Base-by-base conservation (phyloP, 2,797 vertebrate species). In the Sebastes taczanowskii region DNA sequence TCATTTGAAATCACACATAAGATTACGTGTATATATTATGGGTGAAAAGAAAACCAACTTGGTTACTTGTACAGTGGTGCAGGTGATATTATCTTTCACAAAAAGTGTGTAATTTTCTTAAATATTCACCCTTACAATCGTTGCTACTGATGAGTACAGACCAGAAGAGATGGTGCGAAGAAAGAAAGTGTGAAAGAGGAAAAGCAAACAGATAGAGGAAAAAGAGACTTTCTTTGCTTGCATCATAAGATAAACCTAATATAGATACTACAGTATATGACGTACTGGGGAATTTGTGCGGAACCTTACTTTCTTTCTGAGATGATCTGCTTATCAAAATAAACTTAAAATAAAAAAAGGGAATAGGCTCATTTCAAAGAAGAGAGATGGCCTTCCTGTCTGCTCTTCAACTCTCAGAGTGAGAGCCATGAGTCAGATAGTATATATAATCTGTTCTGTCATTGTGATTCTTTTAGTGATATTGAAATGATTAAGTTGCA, bases 131-230 rank as follows among this genome's bases (percentile, higher is more conserved):
- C 2, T 30, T 10, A n/a, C 8, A 13, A 7, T 18, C 1, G 3
- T n/a, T n/a, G 6, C 11, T 29, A 16, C 20, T 56, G 25, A 22
- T 67, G 7, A 20, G 20, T 25, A 35, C 2, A 66, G n/a, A 66
- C 9, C 7, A 29, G 35, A 5, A 68, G 6, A 58, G n/a, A 42
- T 62, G 11, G 7, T 25, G 22, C 3, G 5, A 35, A 78, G 16
- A 35, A 35, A 78, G 16, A 72, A 7, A 22, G 67, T 13, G 27
- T 74, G 46, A 77, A 66, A 81, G 60, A 79, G 60, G 67, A 71
- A 68, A 66, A 70, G 30, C 61, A 71, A 71, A 71, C 23, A 35
- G 13, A 62, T 5, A 4, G 22, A n/a, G 7, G 7, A 62, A 2
- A 46, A 60, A 9, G 4, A 70, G 9, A 34, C 14, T 61, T 61